Evolutionary conservation across 2,113 vertebrate genomes (phyloP).

Genomic region (Cyprinodon variegatus): DNA sequence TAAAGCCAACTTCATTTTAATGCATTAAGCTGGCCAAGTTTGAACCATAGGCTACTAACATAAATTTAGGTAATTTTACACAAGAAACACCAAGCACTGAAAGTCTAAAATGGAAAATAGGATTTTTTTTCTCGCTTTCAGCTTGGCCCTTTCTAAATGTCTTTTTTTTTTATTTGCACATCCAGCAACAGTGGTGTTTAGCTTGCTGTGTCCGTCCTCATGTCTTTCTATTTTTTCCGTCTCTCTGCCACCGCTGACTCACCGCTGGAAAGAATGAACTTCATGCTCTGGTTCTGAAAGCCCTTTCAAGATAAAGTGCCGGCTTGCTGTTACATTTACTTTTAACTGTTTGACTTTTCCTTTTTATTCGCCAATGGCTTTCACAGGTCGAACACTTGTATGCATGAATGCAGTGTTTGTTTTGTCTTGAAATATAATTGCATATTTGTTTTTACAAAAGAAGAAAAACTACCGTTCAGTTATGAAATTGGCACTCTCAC

Average conservation of each 20-base stretch:
- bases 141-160: not conserved
- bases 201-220: slow-evolving; percentile 26
- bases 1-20: slow-evolving; percentile 14
- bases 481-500: too few species aligned
- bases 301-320: slow-evolving; percentile 43
- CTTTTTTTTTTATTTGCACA: not conserved
- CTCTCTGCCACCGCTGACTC: slow-evolving; percentile 50
- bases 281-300: slow-evolving; percentile 45
- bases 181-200: not conserved
- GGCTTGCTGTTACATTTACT: slow-evolving; percentile 14
- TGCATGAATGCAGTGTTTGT: too few species aligned
- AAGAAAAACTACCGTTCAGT: too few species aligned
- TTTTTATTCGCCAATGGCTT: not conserved
- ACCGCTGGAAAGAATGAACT: slow-evolving; percentile 69
- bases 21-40: slow-evolving; percentile 18
- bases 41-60: not conserved
- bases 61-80: not conserved
- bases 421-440: too few species aligned
- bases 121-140: not conserved
- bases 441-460: too few species aligned
- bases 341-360: not conserved
- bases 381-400: not conserved
- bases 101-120: too few species aligned
- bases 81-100: not conserved
- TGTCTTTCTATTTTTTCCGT: slow-evolving; percentile 18